These are phyloP conservation scores for Sorex fumeus DNA, from an alignment of 2,113 vertebrate genomes.

Conservation along the genomic window DNA sequence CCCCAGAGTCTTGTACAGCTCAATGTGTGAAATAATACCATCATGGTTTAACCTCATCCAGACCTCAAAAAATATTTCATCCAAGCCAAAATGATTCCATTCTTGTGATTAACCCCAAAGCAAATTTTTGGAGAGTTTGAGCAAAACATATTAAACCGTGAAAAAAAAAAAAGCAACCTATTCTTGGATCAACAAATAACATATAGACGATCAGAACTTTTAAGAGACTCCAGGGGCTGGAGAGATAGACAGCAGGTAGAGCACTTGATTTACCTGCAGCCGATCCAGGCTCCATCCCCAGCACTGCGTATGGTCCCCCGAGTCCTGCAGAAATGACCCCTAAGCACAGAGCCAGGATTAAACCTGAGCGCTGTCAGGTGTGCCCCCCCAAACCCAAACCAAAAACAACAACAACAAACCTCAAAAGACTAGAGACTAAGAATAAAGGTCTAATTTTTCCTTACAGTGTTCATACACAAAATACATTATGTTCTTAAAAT, in stretches of 20 bases:
- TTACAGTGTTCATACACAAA: not conserved
- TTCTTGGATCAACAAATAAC: slow-evolving; percentile 43
- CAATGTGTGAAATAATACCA: slow-evolving; percentile 52
- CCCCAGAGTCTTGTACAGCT: not conserved
- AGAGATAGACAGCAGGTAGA: no score
- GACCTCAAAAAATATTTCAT: slow-evolving; percentile 62
- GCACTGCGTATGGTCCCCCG: no score
- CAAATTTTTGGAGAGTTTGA: slow-evolving; percentile 65
- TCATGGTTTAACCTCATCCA: slow-evolving; percentile 43
- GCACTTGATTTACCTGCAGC: no score
- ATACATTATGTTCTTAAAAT: slow-evolving; percentile 27
- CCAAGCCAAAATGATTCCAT: slow-evolving; percentile 55
- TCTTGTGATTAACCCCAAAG: slow-evolving; percentile 56
- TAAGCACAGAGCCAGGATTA: no score
- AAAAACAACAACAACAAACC: no score
- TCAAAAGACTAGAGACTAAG: slow-evolving; percentile 19
- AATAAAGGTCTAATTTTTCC: slow-evolving; percentile 24
- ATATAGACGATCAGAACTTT: slow-evolving; percentile 17
- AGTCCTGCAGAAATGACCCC: no score
- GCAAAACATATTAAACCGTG: slow-evolving; percentile 56
- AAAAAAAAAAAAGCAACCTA: not conserved
- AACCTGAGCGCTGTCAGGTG: no score
- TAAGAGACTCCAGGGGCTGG: not conserved
- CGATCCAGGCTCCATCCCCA: no score
- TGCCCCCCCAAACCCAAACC: no score